phyloP scores from a whole-genome alignment of 2,797 vertebrate genomes.

The Chelidonichthys spinosus region DNA sequence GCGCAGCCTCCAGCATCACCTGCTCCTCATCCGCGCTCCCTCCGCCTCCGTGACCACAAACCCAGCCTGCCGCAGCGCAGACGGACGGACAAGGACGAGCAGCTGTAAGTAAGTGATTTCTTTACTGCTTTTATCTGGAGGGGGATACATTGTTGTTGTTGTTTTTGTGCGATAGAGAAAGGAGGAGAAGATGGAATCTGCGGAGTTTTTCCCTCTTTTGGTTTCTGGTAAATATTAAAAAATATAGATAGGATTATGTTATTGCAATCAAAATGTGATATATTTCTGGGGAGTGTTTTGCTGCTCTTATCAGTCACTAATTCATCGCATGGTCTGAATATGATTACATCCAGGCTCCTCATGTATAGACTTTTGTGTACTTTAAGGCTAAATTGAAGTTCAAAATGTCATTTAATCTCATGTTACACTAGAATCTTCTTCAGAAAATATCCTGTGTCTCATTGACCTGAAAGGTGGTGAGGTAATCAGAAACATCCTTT shows the following conservation, averaged over 20 bases:
- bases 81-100: slow-evolving; percentile 58
- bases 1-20: slow-evolving; percentile 63
- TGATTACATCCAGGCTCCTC: background rate
- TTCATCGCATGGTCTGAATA: background rate
- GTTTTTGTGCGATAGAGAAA: background rate
- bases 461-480: slow-evolving; percentile 28
- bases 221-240: background rate
- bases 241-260: background rate
- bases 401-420: background rate
- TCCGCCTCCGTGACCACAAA: slow-evolving; percentile 38
- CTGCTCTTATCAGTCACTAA: background rate
- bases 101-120: slow-evolving; percentile 60
- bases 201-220: background rate
- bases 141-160: background rate
- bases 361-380: background rate
- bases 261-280: slow-evolving; percentile 15
- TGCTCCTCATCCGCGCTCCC: slow-evolving; percentile 49
- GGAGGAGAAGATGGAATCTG: background rate
- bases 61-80: slow-evolving; percentile 56
- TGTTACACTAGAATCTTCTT: slow-evolving; percentile 5
- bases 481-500: slow-evolving; percentile 21
- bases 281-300: background rate
- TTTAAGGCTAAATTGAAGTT: slow-evolving; percentile 6
- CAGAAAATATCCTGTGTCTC: background rate
- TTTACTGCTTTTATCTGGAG: background rate